Percentiles rank a stretch among this genome's conserved stretches.
Conservation (phyloP, 37 sponge, comb jelly and placozoan genomes). For the Ephydatia muelleri region DNA sequence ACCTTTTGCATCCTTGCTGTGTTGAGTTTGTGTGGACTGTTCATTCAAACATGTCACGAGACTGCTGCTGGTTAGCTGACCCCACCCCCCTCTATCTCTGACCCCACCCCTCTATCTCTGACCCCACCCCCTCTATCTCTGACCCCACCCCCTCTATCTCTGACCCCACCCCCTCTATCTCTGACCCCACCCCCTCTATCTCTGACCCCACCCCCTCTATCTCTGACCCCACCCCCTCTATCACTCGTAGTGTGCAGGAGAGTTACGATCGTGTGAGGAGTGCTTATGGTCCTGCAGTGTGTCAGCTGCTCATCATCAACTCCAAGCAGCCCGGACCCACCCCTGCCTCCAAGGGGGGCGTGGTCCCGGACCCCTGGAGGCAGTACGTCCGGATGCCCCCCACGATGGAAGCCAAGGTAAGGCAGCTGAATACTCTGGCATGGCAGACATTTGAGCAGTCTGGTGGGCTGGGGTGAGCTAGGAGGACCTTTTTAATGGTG, state of each 20-base stretch:
- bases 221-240: not conserved
- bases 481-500: no score
- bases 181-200: not conserved
- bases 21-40: no score
- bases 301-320: constrained; percentile 61
- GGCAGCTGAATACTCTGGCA: no score
- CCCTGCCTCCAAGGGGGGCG: not conserved
- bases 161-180: not conserved
- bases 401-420: not conserved
- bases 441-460: no score
- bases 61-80: no score
- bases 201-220: not conserved
- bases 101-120: not conserved
- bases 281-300: constrained; percentile 41
- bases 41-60: no score
- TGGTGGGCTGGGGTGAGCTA: no score
- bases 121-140: not conserved
- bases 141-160: not conserved
- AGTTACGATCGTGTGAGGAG: constrained; percentile 28
- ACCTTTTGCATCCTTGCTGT: no score
- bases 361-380: constrained; percentile 49
- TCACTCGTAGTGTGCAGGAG: constrained; percentile 43
- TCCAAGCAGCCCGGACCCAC: constrained; percentile 30
- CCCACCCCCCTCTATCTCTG: not conserved
- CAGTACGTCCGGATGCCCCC: constrained; percentile 11